phyloP scores from a whole-genome alignment of 2,113 vertebrate species.

The Zosterops japonicus region DNA sequence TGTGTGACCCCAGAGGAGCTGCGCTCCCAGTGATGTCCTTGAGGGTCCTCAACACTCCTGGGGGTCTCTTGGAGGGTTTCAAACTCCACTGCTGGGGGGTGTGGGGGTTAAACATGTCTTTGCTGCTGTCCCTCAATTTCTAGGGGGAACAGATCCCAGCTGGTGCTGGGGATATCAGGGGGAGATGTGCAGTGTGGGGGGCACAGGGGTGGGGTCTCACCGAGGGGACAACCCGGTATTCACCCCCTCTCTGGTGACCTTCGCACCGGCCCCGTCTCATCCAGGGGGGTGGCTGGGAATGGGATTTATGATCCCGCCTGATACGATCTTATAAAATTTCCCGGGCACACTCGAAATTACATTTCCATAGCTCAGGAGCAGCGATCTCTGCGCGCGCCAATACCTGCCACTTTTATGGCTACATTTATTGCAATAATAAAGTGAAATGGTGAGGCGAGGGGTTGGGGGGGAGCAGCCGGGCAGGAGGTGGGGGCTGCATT shows the following conservation, averaged over 20 bases:
- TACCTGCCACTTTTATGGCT: constrained; percentile 68
- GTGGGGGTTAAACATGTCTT: neutral
- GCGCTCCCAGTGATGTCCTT: neutral
- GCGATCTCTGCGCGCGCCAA: constrained; percentile 27
- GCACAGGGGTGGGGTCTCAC: neutral
- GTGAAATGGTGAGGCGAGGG: neutral
- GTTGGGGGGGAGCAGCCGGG: neutral
- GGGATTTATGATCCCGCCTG: constrained; percentile 69
- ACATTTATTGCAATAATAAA: constrained; percentile 73
- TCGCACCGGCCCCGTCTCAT: neutral
- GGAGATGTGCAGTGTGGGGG: neutral
- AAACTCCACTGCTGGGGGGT: rapidly evolving
- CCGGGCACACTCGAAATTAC: constrained; percentile 71
- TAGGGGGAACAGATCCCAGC: neutral
- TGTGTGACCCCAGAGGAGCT: neutral
- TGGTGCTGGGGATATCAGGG: neutral
- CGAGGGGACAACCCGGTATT: neutral
- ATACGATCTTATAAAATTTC: constrained; percentile 74
- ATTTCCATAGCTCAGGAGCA: constrained; percentile 70
- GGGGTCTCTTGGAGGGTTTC: neutral
- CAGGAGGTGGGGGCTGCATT: neutral
- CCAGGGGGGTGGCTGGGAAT: neutral
- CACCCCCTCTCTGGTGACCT: neutral
- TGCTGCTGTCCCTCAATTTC: neutral
- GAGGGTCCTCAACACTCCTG: neutral